Evolutionary conservation across 2,113 vertebrate species (phyloP).

Genomic region (Elaphurus davidianus): DNA sequence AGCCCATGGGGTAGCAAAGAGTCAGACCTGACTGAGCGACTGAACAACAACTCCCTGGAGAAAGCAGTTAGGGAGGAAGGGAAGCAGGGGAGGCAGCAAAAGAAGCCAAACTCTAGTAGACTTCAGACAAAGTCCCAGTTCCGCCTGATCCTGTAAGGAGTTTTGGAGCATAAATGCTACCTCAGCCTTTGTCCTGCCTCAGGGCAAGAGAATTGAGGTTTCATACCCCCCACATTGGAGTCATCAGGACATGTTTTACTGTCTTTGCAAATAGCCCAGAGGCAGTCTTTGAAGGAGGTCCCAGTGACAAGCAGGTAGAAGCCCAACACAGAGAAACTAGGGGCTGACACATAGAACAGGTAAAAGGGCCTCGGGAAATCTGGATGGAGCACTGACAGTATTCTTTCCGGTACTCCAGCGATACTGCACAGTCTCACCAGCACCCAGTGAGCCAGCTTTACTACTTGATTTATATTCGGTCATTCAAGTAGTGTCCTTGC

Average conservation of each 20-base stretch:
- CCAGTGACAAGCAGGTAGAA: not conserved
- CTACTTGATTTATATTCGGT: not conserved
- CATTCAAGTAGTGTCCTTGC: not conserved
- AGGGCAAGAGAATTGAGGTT: not conserved
- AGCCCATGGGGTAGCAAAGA: not conserved
- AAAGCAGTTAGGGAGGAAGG: not conserved
- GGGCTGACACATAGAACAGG: not conserved
- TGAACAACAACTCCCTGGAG: not conserved
- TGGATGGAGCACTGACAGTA: not conserved
- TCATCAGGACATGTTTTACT: not conserved
- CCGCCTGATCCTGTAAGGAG: not conserved
- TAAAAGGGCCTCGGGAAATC: fast-evolving
- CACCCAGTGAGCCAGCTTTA: not conserved
- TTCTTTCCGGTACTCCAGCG: not conserved
- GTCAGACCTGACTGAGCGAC: not conserved
- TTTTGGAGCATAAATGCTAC: not conserved
- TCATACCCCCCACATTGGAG: too few relatives aligned
- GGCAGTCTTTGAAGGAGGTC: not conserved
- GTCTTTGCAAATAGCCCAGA: not conserved
- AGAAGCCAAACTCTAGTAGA: not conserved
- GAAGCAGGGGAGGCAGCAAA: not conserved
- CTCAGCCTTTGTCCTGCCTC: not conserved
- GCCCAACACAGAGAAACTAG: not conserved
- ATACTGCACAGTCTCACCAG: not conserved
- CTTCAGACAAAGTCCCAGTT: not conserved